These are phyloP conservation scores for Odocoileus hemionus DNA, from an alignment of 2,113 vertebrate species.

Conservation along the genomic window DNA sequence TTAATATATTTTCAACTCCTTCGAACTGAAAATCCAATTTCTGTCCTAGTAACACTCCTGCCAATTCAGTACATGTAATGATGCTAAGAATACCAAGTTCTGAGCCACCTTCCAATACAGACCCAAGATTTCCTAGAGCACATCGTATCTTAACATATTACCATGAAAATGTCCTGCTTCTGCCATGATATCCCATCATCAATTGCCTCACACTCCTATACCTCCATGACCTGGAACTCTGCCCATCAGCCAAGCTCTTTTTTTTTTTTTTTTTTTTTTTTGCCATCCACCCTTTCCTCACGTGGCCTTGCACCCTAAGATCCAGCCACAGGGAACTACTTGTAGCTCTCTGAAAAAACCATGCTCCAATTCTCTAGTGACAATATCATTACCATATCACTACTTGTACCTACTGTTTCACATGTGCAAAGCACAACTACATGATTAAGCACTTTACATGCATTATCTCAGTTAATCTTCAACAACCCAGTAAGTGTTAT, in stretches of 20 bases:
- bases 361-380: conserved; percentile 7
- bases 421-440: background rate
- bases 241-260: background rate
- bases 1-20: conserved; percentile 65
- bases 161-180: conserved; percentile 64
- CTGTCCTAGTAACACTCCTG: conserved; percentile 62
- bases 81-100: conserved; percentile 57
- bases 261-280: background rate
- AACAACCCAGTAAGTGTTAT: background rate
- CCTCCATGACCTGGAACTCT: background rate
- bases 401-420: background rate
- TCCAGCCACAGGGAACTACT: conserved; percentile 8
- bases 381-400: background rate
- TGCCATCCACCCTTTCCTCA: background rate
- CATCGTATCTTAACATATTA: conserved; percentile 55
- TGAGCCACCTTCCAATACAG: conserved; percentile 62
- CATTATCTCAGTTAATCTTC: background rate
- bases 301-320: background rate
- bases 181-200: conserved; percentile 46
- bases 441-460: background rate
- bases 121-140: conserved; percentile 58
- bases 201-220: conserved; percentile 18
- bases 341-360: background rate
- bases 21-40: conserved; percentile 62
- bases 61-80: conserved; percentile 62